Evolutionary conservation across 2,888 invertebrate species (phyloP).

Genomic region (Amorpha juglandis): DNA sequence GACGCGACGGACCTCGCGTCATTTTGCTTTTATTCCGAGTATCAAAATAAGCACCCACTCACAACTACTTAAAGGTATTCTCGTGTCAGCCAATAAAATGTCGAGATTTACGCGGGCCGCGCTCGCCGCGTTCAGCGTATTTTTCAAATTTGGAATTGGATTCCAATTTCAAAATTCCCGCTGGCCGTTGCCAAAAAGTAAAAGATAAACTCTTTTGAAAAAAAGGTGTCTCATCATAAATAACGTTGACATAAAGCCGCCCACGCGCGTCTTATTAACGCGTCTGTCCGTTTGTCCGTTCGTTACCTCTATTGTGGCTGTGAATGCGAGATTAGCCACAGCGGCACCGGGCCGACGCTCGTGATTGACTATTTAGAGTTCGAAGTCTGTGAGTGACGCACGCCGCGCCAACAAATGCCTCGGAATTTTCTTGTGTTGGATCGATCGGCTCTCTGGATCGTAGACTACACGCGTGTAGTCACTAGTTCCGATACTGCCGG

Average conservation of each 20-base stretch:
- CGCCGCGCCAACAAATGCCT: conserved; percentile 52
- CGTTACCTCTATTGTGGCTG: conserved; percentile 80
- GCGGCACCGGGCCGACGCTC: conserved; percentile 54
- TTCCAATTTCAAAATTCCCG: conserved; percentile 27
- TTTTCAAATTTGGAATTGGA: conserved; percentile 40
- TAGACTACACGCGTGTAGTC: conserved; percentile 39
- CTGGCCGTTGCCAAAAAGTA: conserved; percentile 56
- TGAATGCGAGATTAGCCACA: conserved; percentile 82
- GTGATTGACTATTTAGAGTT: conserved; percentile 83
- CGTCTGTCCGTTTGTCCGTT: conserved; percentile 80
- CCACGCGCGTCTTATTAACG: conserved; percentile 82
- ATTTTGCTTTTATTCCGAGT: conserved; percentile 72
- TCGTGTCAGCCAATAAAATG: conserved; percentile 63
- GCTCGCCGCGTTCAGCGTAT: conserved; percentile 19
- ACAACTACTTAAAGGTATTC: conserved; percentile 61
- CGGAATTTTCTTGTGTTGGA: conserved; percentile 47
- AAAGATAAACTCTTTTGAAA: conserved; percentile 55
- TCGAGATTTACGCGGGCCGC: conserved; percentile 27
- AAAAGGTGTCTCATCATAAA: conserved; percentile 77
- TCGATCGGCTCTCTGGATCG: conserved; percentile 35
- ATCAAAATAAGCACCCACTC: conserved; percentile 63
- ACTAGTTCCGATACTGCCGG: conserved; percentile 39
- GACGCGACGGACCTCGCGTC: conserved; percentile 63
- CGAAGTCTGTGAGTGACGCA: conserved; percentile 70
- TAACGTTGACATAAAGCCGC: conserved; percentile 81